Conservation (phyloP, 2,113 vertebrate species). For the Podarcis muralis region DNA sequence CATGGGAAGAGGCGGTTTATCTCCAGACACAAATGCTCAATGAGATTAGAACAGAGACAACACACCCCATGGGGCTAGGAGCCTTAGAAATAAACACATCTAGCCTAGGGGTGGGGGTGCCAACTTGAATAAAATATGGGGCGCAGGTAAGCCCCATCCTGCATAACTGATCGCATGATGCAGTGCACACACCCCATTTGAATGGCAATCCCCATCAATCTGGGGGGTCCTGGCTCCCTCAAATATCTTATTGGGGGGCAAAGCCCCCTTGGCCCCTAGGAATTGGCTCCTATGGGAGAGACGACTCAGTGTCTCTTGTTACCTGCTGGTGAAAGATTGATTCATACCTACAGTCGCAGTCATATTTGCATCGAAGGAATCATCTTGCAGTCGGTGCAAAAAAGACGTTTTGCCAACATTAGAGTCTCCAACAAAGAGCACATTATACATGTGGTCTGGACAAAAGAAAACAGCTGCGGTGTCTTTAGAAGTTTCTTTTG, state of each 20-base stretch:
- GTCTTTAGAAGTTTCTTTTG: not conserved
- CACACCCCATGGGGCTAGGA: too few species aligned
- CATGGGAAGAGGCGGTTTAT: not conserved
- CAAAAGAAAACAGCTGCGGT: not conserved
- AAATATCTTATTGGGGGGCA: too few species aligned
- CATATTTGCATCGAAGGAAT: slow-evolving; percentile 73
- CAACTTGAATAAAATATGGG: too few species aligned
- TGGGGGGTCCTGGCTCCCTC: too few species aligned
- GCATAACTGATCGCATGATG: too few species aligned
- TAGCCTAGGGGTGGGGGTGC: not conserved
- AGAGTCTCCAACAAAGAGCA: slow-evolving; percentile 89
- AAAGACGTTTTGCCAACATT: slow-evolving; percentile 93
- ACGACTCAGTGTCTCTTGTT: not conserved
- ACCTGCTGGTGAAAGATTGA: not conserved
- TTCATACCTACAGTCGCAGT: slow-evolving; percentile 86
- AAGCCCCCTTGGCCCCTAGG: too few species aligned
- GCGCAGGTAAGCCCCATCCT: too few species aligned
- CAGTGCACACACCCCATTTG: too few species aligned
- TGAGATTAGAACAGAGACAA: not conserved
- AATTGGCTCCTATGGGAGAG: not conserved
- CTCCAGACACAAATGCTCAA: not conserved
- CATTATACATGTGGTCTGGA: slow-evolving; percentile 79
- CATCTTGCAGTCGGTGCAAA: slow-evolving; percentile 79
- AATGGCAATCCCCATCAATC: not conserved
- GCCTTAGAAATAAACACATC: too few species aligned